phyloP scores from a whole-genome alignment of 35 echinoderm and acorn worm species.

The Lytechinus variegatus region DNA sequence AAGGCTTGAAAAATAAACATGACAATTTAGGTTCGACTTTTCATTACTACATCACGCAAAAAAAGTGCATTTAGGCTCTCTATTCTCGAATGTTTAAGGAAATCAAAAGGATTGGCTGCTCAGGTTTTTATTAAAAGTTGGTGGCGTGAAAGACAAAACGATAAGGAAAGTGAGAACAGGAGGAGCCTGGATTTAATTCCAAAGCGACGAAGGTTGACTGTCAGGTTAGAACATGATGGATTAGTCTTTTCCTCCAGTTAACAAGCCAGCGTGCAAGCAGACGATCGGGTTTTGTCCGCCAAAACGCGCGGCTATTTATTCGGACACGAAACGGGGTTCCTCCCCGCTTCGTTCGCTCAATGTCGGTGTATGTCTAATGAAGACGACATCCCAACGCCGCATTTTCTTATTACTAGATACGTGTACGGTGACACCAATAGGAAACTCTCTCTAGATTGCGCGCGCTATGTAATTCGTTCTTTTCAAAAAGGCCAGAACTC shows the following conservation, averaged over 20 bases:
- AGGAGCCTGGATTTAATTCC: slow-evolving; percentile 20
- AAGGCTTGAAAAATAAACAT: background rate
- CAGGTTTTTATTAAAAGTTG: background rate
- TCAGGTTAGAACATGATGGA: background rate
- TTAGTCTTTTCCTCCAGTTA: slow-evolving; percentile 20
- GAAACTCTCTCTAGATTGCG: background rate
- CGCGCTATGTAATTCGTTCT: slow-evolving; percentile 38
- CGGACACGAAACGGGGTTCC: slow-evolving; percentile 23
- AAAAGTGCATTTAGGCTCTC: background rate
- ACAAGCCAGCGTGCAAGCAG: slow-evolving; percentile 28
- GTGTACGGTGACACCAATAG: background rate
- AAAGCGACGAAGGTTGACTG: background rate
- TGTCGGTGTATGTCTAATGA: background rate
- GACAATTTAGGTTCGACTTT: background rate
- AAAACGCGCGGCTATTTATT: slow-evolving; percentile 26
- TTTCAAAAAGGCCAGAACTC: background rate
- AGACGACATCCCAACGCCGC: background rate
- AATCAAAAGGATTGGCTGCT: background rate
- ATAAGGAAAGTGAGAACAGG: background rate
- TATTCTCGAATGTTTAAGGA: background rate
- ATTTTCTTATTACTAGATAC: background rate
- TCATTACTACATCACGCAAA: background rate
- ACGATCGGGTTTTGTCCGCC: slow-evolving; percentile 2
- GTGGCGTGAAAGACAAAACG: slow-evolving; percentile 39
- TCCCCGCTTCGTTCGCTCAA: background rate